phyloP scores from a whole-genome alignment of 2,797 vertebrate genomes.

The Phalanger gymnotis region DNA sequence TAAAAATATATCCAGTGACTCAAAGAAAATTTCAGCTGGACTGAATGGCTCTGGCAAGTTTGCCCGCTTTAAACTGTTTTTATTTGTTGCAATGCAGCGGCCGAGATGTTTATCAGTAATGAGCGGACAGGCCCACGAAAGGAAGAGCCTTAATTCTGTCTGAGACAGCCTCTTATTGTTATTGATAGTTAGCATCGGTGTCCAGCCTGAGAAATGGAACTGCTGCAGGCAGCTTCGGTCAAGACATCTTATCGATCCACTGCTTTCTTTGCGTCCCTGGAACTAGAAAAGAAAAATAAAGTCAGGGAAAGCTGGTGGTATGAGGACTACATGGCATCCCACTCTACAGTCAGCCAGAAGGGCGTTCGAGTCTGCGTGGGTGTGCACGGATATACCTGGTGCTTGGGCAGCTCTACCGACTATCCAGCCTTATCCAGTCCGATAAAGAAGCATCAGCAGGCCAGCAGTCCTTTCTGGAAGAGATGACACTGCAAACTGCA shows the following conservation, averaged over 20 bases:
- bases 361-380: constrained; percentile 64
- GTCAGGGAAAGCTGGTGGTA: constrained; percentile 63
- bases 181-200: constrained; percentile 91
- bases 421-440: constrained; percentile 68
- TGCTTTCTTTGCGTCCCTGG: constrained; percentile 82
- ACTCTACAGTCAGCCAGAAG: constrained; percentile 70
- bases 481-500: constrained; percentile 63
- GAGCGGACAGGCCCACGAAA: constrained; percentile 86
- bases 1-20: constrained; percentile 35
- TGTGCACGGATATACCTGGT: constrained; percentile 73
- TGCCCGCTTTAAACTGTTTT: constrained; percentile 88
- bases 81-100: constrained; percentile 84
- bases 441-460: constrained; percentile 70
- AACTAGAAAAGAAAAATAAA: constrained; percentile 82
- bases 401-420: constrained; percentile 66
- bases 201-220: constrained; percentile 90
- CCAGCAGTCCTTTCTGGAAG: constrained; percentile 71
- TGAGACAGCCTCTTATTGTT: constrained; percentile 89
- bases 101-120: constrained; percentile 89
- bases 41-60: constrained; percentile 71
- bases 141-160: constrained; percentile 87
- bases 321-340: constrained; percentile 60
- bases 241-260: constrained; percentile 88
- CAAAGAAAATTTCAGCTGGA: constrained; percentile 53
- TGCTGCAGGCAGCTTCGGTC: constrained; percentile 87